Evolutionary conservation across 2,797 vertebrate species (phyloP), one percentile per base, ranked within the genome.

Genomic region (Trematocara caparti): DNA sequence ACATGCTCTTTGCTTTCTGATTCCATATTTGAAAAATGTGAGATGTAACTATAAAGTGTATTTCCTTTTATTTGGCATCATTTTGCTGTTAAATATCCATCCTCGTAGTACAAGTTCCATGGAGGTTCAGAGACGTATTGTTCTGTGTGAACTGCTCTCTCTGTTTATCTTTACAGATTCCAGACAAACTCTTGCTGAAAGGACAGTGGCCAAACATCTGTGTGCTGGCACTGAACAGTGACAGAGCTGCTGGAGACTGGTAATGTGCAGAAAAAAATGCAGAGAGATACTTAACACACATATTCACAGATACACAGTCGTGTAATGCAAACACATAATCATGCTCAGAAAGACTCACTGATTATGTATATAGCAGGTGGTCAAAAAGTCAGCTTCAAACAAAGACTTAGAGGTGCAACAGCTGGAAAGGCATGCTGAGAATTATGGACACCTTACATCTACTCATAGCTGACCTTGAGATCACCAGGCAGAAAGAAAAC

Each of bases 91-190:
- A 73, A 76, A 78, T 48, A 74, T 74, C 15, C 13, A 32, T 73
- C 14, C 14, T 6, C n/a, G 11, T 21, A 47, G 75, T 66, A 78
- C 75, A 74, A 72, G 53, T 59, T 73, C 17, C 50, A 30, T 11
- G 14, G 17, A 30, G 15, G 9, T 71, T 95, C 92, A 91, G 90
- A 91, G 89, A 88, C 89, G 90, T 93, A 92, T 94, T 94, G 94
- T 94, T 95, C 90, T 95, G 90, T 92, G 92, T 95, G 93, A 93
- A 94, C 89, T 89, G 55, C 91, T 94, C 82, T 64, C 76, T 87
- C 66, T 92, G 90, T 96, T 94, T 95, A 95, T 95, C 92, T 95
- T 95, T 90, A 92, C 92, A 96, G 95, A 94, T 86, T 95, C 83
- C 92, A 94, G 92, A 94, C 85, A 82, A 90, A 86, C 76, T 94